A percentile compares a stretch with the other conserved stretches of the same genome.
phyloP scores from a whole-genome alignment of 35 echinoderm and acorn worm species.

The Apostichopus parvimensis region DNA sequence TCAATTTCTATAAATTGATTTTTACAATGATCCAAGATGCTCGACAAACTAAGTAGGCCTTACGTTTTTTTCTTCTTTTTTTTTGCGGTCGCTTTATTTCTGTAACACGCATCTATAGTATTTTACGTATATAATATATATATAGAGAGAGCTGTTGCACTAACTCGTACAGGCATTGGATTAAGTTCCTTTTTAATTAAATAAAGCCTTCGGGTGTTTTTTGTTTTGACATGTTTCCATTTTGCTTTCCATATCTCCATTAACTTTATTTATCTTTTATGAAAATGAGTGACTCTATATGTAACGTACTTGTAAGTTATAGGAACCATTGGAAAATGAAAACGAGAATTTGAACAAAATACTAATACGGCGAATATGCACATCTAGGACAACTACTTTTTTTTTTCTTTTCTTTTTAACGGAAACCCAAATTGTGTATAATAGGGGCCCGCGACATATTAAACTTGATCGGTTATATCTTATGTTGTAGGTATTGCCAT shows the following conservation, averaged over 20 bases:
- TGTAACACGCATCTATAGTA: too few relatives aligned
- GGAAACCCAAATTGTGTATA: constrained; percentile 2
- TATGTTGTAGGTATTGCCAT: neutral
- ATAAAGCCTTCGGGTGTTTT: neutral
- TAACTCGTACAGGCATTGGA: too few relatives aligned
- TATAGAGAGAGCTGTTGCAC: too few relatives aligned
- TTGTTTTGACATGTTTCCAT: neutral
- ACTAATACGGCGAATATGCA: neutral
- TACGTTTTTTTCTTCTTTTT: too few relatives aligned
- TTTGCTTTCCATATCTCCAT: neutral
- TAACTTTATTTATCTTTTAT: neutral
- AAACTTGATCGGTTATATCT: constrained; percentile 11
- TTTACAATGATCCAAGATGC: too few relatives aligned
- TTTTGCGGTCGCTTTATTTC: too few relatives aligned
- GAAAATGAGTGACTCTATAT: neutral
- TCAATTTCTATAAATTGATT: too few relatives aligned
- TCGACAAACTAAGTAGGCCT: too few relatives aligned
- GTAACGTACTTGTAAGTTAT: neutral
- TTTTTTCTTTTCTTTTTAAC: neutral
- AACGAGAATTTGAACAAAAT: neutral
- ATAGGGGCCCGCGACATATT: constrained; percentile 32
- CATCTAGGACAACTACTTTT: neutral
- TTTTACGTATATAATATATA: too few relatives aligned
- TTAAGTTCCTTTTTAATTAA: neutral
- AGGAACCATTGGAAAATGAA: neutral